Base-by-base conservation (phyloP, 2,888 invertebrate species). In the Pseudanteris insignis region DNA sequence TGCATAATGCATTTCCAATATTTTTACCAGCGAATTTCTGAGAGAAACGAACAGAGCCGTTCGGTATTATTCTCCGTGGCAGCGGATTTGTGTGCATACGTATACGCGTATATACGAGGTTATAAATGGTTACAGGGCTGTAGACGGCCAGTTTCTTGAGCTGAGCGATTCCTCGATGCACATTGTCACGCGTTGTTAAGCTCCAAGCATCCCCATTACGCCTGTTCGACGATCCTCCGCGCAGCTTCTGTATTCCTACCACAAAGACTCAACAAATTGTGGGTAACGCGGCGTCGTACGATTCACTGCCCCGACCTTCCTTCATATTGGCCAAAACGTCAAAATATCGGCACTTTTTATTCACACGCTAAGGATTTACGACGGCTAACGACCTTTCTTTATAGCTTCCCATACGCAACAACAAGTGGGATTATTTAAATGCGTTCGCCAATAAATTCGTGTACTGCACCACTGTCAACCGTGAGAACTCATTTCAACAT, bases 161-260 rank as follows among this genome's bases (percentile, higher is more conserved):
- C 57, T 69, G 72, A 73, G 72, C 72, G 73, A 75, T 72, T 76
- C 67, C 73, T 70, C 65, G 73, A 72, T 72, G 74, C 73, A 71
- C 72, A 74, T 74, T 77, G 77, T 76, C 75, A 76, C 75, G 77
- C 77, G 73, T 77, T 76, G 77, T 77, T 77, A 76, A 77, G 72
- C 75, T 68, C 65, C 68, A 71, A 74, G 72, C 71, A 72, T 70
- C 70, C 70, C 68, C 67, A 75, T 75, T 75, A 75, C 71, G 54
- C 59, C 65, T 63, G 66, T 66, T 64, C 66, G 64, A 38, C 58
- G 63, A 6, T 67, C 68, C 66, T n/a, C 48, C 30, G 60, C 29
- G 30, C 38, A 57, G 55, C 60, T 61, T 50, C 57, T 46, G 63
- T 51, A 51, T 34, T 54, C 37, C 33, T 43, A 18, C 46, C 43